Evolutionary conservation across 2,888 invertebrate genomes (phyloP).

Genomic region (Priocnemis perturbator): DNA sequence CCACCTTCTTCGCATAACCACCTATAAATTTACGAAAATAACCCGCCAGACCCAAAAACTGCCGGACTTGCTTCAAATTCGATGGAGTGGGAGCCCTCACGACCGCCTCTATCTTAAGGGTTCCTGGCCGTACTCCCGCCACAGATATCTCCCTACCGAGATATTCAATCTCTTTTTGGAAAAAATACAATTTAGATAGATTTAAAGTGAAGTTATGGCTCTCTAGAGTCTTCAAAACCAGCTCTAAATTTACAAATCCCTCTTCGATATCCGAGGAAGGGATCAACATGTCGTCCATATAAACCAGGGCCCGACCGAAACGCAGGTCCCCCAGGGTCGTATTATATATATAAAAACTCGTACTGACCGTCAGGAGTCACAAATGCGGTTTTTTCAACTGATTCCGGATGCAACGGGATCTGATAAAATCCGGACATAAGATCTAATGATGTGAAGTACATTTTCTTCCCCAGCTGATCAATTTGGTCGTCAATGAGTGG

Average conservation of each 20-base stretch:
- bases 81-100: neutral
- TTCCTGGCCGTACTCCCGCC: neutral
- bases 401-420: neutral
- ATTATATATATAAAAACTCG: neutral
- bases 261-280: neutral
- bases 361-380: too few relatives aligned
- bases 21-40: neutral
- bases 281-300: neutral
- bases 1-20: neutral
- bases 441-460: slow-evolving; percentile 15
- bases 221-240: neutral
- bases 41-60: too few relatives aligned
- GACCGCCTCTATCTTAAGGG: neutral
- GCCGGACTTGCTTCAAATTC: neutral
- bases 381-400: slow-evolving; percentile 13
- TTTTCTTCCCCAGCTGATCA: slow-evolving; percentile 7
- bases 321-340: neutral
- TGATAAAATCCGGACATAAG: slow-evolving; percentile 15
- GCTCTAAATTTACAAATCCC: neutral
- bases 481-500: slow-evolving; percentile 20
- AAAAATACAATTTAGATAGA: neutral
- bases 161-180: neutral
- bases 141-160: neutral
- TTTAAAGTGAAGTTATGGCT: neutral
- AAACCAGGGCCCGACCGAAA: neutral